Conservation (phyloP, 1,140 invertebrate species). For the Arctopsyche grandis region DNA sequence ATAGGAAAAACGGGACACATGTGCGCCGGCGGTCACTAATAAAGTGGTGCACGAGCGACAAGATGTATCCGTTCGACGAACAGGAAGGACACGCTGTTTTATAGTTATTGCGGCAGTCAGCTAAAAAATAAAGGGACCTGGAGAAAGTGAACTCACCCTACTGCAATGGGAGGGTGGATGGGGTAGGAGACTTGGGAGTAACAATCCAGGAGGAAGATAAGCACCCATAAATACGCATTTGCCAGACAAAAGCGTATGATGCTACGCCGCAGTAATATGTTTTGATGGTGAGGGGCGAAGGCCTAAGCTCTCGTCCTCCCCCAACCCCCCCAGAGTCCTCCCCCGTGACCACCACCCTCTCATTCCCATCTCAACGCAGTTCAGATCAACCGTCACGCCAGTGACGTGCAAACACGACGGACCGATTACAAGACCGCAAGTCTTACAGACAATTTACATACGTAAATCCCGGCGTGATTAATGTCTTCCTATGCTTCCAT, state of each 20-base stretch:
- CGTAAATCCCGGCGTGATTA: background rate
- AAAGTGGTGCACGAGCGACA: background rate
- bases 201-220: constrained; percentile 25
- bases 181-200: background rate
- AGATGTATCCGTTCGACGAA: no score
- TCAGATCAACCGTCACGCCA: background rate
- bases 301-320: background rate
- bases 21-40: constrained; percentile 7
- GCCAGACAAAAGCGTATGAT: constrained; percentile 44
- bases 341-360: background rate
- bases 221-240: constrained; percentile 43
- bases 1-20: background rate
- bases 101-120: constrained; percentile 7
- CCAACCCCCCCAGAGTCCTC: no score
- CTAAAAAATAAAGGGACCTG: constrained; percentile 22
- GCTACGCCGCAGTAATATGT: constrained; percentile 35
- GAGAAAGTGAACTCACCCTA: background rate
- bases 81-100: background rate
- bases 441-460: constrained; percentile 4
- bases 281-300: constrained; percentile 10
- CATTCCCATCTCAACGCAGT: background rate
- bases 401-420: background rate
- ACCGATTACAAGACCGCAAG: background rate
- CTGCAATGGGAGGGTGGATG: background rate
- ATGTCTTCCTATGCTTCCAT: no score